phyloP scores from a whole-genome alignment of 2,888 invertebrate genomes.

The Nematopogon swammerdamellus region DNA sequence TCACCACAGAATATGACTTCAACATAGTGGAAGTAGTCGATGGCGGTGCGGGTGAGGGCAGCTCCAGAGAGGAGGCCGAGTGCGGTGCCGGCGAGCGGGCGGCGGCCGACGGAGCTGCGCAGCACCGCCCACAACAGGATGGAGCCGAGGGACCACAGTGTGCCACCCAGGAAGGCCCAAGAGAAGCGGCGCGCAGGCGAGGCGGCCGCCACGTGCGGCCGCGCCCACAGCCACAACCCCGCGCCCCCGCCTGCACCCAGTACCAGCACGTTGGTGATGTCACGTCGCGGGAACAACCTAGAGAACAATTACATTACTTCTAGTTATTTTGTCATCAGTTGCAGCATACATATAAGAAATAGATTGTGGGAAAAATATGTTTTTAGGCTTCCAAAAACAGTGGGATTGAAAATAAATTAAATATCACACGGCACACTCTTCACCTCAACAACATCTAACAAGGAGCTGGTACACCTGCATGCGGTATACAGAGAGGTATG shows the following conservation, averaged over 20 bases:
- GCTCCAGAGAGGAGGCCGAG: constrained; percentile 70
- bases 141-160: constrained; percentile 86
- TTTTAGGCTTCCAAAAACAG: no score
- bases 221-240: constrained; percentile 77
- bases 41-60: constrained; percentile 60
- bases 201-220: constrained; percentile 71
- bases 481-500: no score
- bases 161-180: constrained; percentile 74
- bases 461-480: no score
- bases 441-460: no score
- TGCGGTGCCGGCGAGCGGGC: constrained; percentile 62
- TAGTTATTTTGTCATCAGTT: constrained; percentile 5
- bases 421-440: no score
- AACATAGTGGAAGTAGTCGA: constrained; percentile 62
- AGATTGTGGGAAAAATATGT: no score
- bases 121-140: constrained; percentile 86
- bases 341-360: no score
- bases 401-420: no score
- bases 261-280: constrained; percentile 78
- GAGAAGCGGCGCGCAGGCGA: constrained; percentile 58
- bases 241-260: constrained; percentile 78
- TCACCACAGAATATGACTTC: constrained; percentile 58
- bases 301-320: constrained; percentile 21
- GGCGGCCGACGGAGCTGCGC: constrained; percentile 72
- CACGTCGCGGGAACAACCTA: constrained; percentile 70